phyloP scores from a whole-genome alignment of 2,888 invertebrate genomes.

The Pantelozetes paolii region DNA sequence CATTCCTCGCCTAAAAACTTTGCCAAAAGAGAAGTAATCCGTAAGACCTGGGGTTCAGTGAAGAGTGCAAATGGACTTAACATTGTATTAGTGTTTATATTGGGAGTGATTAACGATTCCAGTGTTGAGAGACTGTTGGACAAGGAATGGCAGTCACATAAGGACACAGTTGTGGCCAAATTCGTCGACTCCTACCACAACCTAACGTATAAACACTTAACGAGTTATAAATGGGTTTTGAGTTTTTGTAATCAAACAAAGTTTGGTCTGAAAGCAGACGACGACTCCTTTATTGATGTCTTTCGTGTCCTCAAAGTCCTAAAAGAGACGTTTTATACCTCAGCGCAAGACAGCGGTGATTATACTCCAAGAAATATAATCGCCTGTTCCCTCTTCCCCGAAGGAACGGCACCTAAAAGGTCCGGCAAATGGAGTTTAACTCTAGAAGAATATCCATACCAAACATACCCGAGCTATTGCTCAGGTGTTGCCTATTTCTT shows the following conservation, averaged over 20 bases:
- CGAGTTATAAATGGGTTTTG: constrained; percentile 49
- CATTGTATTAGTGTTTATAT: constrained; percentile 28
- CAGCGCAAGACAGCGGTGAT: constrained; percentile 21
- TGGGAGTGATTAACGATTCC: constrained; percentile 12
- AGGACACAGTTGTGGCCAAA: constrained; percentile 48
- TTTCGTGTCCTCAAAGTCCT: constrained; percentile 49
- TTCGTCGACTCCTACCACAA: constrained; percentile 50
- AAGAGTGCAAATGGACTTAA: neutral
- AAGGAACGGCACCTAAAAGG: constrained; percentile 43
- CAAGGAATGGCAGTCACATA: constrained; percentile 27
- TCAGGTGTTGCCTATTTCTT: constrained; percentile 68
- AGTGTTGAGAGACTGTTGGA: neutral
- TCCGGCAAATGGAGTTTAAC: constrained; percentile 68
- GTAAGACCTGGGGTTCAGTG: constrained; percentile 37
- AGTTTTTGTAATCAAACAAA: constrained; percentile 48
- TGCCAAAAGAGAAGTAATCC: constrained; percentile 45
- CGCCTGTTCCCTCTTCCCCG: constrained; percentile 59
- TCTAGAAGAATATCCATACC: constrained; percentile 61
- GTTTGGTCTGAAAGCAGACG: constrained; percentile 50
- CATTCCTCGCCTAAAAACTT: constrained; percentile 47
- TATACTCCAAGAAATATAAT: constrained; percentile 52
- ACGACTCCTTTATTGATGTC: constrained; percentile 50
- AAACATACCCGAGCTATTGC: constrained; percentile 70
- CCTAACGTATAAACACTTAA: constrained; percentile 50
- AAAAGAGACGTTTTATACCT: constrained; percentile 43